Evolutionary conservation across 2,797 vertebrate genomes (phyloP).

Genomic region (Acanthopagrus latus): DNA sequence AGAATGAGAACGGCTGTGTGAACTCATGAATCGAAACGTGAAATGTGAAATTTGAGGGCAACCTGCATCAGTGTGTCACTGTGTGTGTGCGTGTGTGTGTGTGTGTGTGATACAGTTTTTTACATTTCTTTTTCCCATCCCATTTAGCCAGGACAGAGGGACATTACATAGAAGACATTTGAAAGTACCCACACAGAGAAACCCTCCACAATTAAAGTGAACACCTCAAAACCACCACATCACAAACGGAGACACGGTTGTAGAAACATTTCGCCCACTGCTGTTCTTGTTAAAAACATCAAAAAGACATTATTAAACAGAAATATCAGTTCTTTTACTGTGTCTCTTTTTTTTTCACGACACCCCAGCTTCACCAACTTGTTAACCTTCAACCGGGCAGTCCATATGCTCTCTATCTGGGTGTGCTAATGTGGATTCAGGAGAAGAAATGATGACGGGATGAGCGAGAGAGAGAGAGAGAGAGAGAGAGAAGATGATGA

Average conservation of each 20-base stretch:
- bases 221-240: neutral
- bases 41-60: neutral
- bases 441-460: neutral
- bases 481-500: neutral
- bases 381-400: neutral
- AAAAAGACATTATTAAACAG: too few species aligned
- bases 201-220: neutral
- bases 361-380: too few species aligned
- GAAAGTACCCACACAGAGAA: neutral
- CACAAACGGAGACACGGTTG: neutral
- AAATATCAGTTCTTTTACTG: too few species aligned
- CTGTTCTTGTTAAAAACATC: neutral
- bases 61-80: neutral
- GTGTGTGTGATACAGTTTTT: neutral
- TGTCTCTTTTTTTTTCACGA: too few species aligned
- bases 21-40: neutral
- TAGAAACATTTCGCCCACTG: too few species aligned
- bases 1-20: neutral
- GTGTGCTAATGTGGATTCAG: neutral
- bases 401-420: neutral
- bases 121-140: neutral
- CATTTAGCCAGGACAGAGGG: neutral
- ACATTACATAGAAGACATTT: neutral
- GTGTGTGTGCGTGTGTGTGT: neutral
- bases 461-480: neutral